Evolutionary conservation across 2,797 vertebrate species (phyloP).

Genomic region (Pseudopleuronectes americanus): DNA sequence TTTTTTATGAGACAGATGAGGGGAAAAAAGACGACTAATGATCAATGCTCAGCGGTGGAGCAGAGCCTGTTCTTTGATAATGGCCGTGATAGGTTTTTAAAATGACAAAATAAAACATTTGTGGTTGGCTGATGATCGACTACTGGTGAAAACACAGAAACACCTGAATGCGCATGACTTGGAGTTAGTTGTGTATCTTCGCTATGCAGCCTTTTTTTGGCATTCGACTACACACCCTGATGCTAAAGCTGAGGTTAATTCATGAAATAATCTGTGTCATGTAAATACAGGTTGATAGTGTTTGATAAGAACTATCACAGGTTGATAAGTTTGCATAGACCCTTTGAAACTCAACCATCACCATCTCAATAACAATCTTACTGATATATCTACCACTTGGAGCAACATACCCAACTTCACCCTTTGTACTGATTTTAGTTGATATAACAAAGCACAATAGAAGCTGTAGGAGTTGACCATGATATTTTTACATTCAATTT

Average conservation of each 20-base stretch:
- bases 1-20: slow-evolving; percentile 47
- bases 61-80: slow-evolving; percentile 26
- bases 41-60: slow-evolving; percentile 30
- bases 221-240: slow-evolving; percentile 72
- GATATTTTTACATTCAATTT: slow-evolving; percentile 67
- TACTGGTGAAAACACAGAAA: slow-evolving; percentile 36
- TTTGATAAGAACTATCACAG: slow-evolving; percentile 68
- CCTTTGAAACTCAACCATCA: slow-evolving; percentile 67
- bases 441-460: slow-evolving; percentile 40
- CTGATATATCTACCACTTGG: slow-evolving; percentile 36
- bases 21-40: slow-evolving; percentile 24
- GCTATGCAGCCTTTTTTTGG: slow-evolving; percentile 63
- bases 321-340: slow-evolving; percentile 81
- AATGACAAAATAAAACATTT: slow-evolving; percentile 39
- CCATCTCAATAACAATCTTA: slow-evolving; percentile 48
- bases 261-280: slow-evolving; percentile 60
- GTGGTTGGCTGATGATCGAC: slow-evolving; percentile 28
- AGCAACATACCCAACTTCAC: slow-evolving; percentile 77
- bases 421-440: slow-evolving; percentile 74
- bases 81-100: slow-evolving; percentile 1
- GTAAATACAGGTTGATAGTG: slow-evolving; percentile 60
- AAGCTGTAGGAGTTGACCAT: slow-evolving; percentile 37
- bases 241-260: slow-evolving; percentile 73
- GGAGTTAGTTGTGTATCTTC: slow-evolving; percentile 54
- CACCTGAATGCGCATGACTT: slow-evolving; percentile 39